A percentile compares a stretch with the other conserved stretches of the same genome.
Conservation (phyloP, 2,888 invertebrate species). For the Pegoplata infirma region DNA sequence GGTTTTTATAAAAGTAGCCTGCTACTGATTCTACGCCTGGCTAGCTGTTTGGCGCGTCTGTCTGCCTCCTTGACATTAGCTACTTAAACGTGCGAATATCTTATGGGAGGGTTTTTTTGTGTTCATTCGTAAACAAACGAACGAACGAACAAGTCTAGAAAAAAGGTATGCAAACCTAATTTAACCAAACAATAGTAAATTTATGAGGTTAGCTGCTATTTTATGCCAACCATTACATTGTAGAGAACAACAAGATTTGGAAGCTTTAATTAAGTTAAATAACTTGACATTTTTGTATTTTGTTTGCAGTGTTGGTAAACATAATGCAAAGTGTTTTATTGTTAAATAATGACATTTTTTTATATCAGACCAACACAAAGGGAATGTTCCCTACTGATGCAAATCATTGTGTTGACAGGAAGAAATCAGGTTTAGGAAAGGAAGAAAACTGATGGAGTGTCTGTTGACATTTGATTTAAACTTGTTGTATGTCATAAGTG, state of each 20-base stretch:
- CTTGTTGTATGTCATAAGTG: too few relatives aligned
- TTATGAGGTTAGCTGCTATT: not conserved
- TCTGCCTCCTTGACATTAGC: slow-evolving; percentile 8
- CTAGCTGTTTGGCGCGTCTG: slow-evolving; percentile 10
- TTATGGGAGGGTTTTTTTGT: not conserved
- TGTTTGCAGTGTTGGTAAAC: not conserved
- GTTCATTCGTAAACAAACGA: not conserved
- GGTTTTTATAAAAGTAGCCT: slow-evolving; percentile 11
- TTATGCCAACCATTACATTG: too few relatives aligned
- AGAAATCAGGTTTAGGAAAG: too few relatives aligned
- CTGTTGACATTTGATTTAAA: too few relatives aligned
- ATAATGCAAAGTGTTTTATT: not conserved
- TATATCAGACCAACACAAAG: too few relatives aligned
- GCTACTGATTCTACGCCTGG: not conserved
- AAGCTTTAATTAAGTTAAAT: not conserved
- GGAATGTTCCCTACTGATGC: too few relatives aligned
- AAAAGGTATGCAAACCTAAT: not conserved
- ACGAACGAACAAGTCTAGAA: not conserved
- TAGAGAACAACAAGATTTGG: not conserved
- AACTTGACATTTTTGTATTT: not conserved
- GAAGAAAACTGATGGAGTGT: too few relatives aligned
- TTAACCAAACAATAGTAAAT: not conserved
- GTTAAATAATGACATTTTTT: not conserved
- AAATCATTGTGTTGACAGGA: too few relatives aligned
- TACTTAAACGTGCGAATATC: slow-evolving; percentile 14